Evolutionary conservation across 2,888 invertebrate genomes (phyloP).

Genomic region (Monopis laevigella): DNA sequence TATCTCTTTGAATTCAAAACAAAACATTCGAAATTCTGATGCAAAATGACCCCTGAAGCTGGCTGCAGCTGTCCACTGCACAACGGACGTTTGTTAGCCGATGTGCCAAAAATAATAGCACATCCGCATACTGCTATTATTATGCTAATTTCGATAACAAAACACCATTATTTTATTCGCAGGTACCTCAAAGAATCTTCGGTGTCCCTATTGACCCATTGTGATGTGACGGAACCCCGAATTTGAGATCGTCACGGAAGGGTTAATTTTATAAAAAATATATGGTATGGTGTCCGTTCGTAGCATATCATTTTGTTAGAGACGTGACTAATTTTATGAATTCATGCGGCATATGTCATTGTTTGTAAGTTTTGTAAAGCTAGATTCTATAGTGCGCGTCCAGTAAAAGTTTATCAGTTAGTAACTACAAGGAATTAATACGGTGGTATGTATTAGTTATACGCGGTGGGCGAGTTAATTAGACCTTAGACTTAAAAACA

Average conservation of each 20-base stretch:
- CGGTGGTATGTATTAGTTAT: too few relatives aligned
- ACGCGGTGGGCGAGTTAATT: too few relatives aligned
- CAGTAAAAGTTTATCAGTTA: too few relatives aligned
- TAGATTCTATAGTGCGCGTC: too few relatives aligned
- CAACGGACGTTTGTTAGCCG: constrained; percentile 47
- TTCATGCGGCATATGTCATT: constrained; percentile 36
- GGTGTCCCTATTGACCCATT: constrained; percentile 27
- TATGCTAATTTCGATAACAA: constrained; percentile 48
- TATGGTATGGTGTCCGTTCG: constrained; percentile 5
- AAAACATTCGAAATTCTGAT: constrained; percentile 31
- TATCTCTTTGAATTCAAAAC: not conserved
- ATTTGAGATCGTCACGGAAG: constrained; percentile 22
- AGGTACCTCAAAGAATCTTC: constrained; percentile 41
- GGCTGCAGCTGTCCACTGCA: constrained; percentile 48
- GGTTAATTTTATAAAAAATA: constrained; percentile 33
- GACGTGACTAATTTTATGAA: constrained; percentile 55
- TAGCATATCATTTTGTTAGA: constrained; percentile 17
- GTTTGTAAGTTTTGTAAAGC: too few relatives aligned
- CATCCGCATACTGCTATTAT: constrained; percentile 40
- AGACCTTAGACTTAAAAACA: too few relatives aligned
- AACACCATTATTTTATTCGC: constrained; percentile 50
- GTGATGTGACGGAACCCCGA: constrained; percentile 29
- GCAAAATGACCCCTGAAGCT: constrained; percentile 49
- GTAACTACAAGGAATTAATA: too few relatives aligned
- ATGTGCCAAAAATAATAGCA: constrained; percentile 55